Percentiles rank a stretch among this genome's conserved stretches.
Evolutionary conservation across 2,797 vertebrate species (phyloP).

Genomic region (Silurus aristotelis): DNA sequence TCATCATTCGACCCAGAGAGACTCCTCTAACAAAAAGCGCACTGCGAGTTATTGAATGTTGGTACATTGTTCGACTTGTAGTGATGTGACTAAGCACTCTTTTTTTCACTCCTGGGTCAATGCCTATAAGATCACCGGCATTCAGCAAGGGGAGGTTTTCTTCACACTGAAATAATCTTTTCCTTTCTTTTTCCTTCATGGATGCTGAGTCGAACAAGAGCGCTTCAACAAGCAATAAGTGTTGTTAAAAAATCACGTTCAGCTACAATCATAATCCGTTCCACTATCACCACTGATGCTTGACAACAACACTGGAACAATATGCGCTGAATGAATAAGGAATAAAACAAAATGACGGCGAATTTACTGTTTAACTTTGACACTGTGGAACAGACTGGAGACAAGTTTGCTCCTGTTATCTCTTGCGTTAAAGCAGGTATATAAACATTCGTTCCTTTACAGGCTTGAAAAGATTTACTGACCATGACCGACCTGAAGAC

Average conservation of each 20-base stretch:
- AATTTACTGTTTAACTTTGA: not conserved
- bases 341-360: too few species aligned
- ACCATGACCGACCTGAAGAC: not conserved
- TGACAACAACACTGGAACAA: not conserved
- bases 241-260: conserved; percentile 31
- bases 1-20: conserved; percentile 26
- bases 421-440: not conserved
- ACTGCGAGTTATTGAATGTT: conserved; percentile 23
- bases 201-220: not conserved
- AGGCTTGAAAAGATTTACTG: too few species aligned
- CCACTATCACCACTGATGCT: not conserved
- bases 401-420: conserved; percentile 20
- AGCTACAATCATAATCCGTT: conserved; percentile 9
- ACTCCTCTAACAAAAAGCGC: conserved; percentile 13
- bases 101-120: conserved; percentile 27
- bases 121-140: conserved; percentile 13
- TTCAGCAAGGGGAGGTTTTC: conserved; percentile 9
- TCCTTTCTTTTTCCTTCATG: not conserved
- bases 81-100: conserved; percentile 33
- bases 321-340: not conserved
- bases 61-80: conserved; percentile 44
- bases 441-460: not conserved
- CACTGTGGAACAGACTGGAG: not conserved
- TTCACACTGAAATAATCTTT: conserved; percentile 4
- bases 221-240: conserved; percentile 1